These are phyloP conservation scores for Xyrauchen texanus DNA, from an alignment of 2,113 vertebrate species.

Conservation along the genomic window DNA sequence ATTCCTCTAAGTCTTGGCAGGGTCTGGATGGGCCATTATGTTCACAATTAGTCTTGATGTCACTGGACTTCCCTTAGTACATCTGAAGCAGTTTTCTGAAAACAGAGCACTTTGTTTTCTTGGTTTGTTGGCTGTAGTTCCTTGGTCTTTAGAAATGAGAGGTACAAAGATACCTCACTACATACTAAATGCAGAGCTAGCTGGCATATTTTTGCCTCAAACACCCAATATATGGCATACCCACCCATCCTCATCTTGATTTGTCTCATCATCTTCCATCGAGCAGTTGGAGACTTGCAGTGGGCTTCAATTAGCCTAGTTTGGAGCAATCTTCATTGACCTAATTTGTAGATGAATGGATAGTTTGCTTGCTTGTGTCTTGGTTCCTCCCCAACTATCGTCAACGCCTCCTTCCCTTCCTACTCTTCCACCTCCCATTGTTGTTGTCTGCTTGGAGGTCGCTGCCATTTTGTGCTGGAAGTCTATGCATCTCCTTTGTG, in stretches of 20 bases:
- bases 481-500: slow-evolving; percentile 37
- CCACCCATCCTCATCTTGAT: slow-evolving; percentile 5
- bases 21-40: slow-evolving; percentile 12
- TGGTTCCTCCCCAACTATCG: slow-evolving; percentile 18
- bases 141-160: neutral
- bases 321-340: slow-evolving; percentile 76
- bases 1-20: slow-evolving; percentile 22
- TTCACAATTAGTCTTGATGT: slow-evolving; percentile 42
- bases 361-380: slow-evolving; percentile 61
- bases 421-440: slow-evolving; percentile 49
- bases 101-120: slow-evolving; percentile 7
- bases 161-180: too few relatives aligned
- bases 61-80: slow-evolving; percentile 33
- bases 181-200: neutral
- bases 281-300: slow-evolving; percentile 36
- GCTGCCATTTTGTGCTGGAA: slow-evolving; percentile 15
- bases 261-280: neutral
- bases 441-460: slow-evolving; percentile 36
- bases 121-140: slow-evolving; percentile 8
- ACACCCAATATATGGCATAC: slow-evolving; percentile 6
- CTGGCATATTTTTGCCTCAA: slow-evolving; percentile 21
- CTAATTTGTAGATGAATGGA: slow-evolving; percentile 65
- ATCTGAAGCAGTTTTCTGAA: too few relatives aligned
- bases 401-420: slow-evolving; percentile 42
- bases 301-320: slow-evolving; percentile 67